Base-by-base conservation (phyloP, 2,113 vertebrate genomes). In the Mohoua ochrocephala region DNA sequence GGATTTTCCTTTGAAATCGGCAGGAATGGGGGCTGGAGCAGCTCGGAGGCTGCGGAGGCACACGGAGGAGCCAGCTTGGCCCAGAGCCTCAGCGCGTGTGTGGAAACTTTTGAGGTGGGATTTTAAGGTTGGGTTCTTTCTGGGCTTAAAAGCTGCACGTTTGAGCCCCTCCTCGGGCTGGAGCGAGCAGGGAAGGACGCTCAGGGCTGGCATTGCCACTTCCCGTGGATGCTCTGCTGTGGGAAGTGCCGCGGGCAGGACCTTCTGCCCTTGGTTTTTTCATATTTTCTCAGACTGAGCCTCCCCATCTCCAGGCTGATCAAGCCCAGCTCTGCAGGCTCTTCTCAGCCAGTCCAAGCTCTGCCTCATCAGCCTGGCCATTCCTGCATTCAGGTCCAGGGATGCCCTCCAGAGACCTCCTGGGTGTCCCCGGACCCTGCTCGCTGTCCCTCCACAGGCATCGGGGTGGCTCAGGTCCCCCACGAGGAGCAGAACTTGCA, bases 191-290 rank as follows among this genome's bases (percentile, higher is more conserved):
- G 60, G 87, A 45, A 37, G 79, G 75, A 15, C 7, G 2, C 33
- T 59, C 15, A 0, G 74, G 56, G 54, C 20, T 15, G 50, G 21
- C 0, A 0, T 18, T 41, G 61, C 44, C 15, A 2, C 44, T 39
- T 17, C 20, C 37, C 1, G 0, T 1, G 8, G 45, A 5, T 5
- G 0, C 28, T n/a, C 0, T 6, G 64, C 83, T 6, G 1, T 1
- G 0, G 45, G 70, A 61, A 23, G 16, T 47, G 37, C 49, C 1
- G 3, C 12, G 50, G 77, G 49, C 33, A 59, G 39, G n/a, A n/a
- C 30, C 30, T 33, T 49, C 44, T 47, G 18, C 9, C 13, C 74
- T 26, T 12, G 22, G 0, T 16, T 77, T 87, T 73, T 9, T 69
- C 2, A 0, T 35, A 0, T 54, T 91, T 65, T 57, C 82, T 61